Evolutionary conservation across 2,113 vertebrate genomes (phyloP), one percentile per base, ranked within the genome.

Genomic region (Stegastes partitus): DNA sequence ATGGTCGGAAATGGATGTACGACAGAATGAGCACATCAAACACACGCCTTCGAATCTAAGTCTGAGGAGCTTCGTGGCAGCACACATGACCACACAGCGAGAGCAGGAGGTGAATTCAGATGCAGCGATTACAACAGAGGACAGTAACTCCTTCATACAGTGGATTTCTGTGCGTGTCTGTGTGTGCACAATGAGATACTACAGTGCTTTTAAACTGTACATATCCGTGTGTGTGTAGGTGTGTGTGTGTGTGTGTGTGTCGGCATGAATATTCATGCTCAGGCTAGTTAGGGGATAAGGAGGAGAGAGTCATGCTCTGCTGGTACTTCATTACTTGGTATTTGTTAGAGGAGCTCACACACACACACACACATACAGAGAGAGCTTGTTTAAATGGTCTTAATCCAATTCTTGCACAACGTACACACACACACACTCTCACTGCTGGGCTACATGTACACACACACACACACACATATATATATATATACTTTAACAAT

Each of bases 191-290:
- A 28, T 28, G 31, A 7, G 10, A 37, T 28, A 28, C 34, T 28
- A 28, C 34, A 58, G 22, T 16, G 51, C 51, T 56, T 37, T 44
- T 68, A 56, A 68, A 56, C 51, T 50, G 50, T 56, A 58, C 59
- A 11, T n/a, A 55, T 63, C 58, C 51, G 56, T 28, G 19, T 50
- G 15, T 73, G 56, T 23, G 34, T 54, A 16, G 42, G 53, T 67
- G 68, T 67, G 55, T 63, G 53, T 68, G 58, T 69, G 55, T 72
- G 76, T 57, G 44, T n/a, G 65, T 63, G 63, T 64, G 71, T 82
- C 77, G 15, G 18, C 18, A 39, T 91, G 77, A 88, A 85, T 91
- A 88, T 90, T 90, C 65, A 88, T 80, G 70, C 18, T 21, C 64
- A 58, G 76, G 67, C 72, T 68, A 68, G 58, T 82, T 73, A 57